These are phyloP conservation scores for Agrypnia vestita DNA, from an alignment of 1,140 invertebrate species.

Conservation along the genomic window DNA sequence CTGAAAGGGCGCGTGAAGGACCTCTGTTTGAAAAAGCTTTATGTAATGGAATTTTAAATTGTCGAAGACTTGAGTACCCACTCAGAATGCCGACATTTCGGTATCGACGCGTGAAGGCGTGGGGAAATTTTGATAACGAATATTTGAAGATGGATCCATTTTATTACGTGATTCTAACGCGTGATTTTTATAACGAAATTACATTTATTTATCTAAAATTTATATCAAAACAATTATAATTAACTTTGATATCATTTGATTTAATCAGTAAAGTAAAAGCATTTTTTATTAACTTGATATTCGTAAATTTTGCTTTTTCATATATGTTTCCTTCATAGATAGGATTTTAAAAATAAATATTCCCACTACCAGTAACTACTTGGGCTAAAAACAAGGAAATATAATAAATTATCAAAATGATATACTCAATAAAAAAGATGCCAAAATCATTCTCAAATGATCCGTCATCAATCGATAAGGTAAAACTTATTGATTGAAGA, in stretches of 20 bases:
- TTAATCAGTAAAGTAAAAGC: too few relatives aligned
- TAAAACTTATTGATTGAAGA: background rate
- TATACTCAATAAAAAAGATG: too few relatives aligned
- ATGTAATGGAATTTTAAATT: slow-evolving; percentile 32
- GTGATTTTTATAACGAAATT: slow-evolving; percentile 18
- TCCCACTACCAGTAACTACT: too few relatives aligned
- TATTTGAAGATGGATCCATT: slow-evolving; percentile 33
- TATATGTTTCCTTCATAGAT: too few relatives aligned
- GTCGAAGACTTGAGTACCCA: slow-evolving; percentile 29
- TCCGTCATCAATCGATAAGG: too few relatives aligned
- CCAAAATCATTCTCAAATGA: too few relatives aligned
- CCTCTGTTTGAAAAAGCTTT: slow-evolving; percentile 38
- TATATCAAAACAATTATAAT: background rate
- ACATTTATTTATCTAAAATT: slow-evolving; percentile 2
- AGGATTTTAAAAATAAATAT: too few relatives aligned
- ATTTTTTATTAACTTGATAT: too few relatives aligned
- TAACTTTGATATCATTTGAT: too few relatives aligned
- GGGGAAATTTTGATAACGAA: slow-evolving; percentile 32
- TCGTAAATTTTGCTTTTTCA: too few relatives aligned
- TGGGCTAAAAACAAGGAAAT: too few relatives aligned
- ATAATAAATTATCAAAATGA: too few relatives aligned
- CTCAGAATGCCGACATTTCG: slow-evolving; percentile 22
- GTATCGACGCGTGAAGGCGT: slow-evolving; percentile 17
- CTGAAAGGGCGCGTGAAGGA: background rate
- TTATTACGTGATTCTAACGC: slow-evolving; percentile 10